These are phyloP conservation scores for Turdus rufiventris DNA, from an alignment of 2,113 vertebrate genomes.

Conservation along the genomic window DNA sequence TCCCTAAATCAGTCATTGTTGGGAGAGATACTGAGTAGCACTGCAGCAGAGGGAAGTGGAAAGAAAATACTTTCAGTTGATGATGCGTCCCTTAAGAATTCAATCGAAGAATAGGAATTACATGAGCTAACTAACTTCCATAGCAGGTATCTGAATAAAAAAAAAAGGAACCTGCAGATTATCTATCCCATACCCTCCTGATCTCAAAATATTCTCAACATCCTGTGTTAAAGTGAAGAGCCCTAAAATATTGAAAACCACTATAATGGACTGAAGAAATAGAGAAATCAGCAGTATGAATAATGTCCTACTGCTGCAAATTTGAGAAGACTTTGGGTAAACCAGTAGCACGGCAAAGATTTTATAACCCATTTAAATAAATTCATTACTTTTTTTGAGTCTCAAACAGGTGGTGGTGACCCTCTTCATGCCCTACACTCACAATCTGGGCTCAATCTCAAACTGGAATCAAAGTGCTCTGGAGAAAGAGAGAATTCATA, in stretches of 20 bases:
- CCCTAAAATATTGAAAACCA: background rate
- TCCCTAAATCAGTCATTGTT: background rate
- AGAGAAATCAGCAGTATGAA: background rate
- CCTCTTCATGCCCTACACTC: accelerated
- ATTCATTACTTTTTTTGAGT: background rate
- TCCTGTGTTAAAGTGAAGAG: background rate
- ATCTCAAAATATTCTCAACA: background rate
- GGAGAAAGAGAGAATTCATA: background rate
- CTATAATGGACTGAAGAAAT: background rate
- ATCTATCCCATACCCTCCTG: background rate
- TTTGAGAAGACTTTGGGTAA: background rate
- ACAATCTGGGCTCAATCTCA: background rate
- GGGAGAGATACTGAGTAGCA: background rate
- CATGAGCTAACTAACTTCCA: background rate
- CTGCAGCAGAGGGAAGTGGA: background rate
- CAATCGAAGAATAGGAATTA: background rate
- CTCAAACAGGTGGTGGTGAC: too few species aligned
- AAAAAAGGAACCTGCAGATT: background rate
- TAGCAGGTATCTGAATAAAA: background rate
- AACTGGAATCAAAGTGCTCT: background rate
- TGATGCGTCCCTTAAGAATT: background rate
- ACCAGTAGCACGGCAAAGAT: background rate
- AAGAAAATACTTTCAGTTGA: background rate
- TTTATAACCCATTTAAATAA: background rate
- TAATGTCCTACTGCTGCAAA: background rate